phyloP scores from a whole-genome alignment of 1,140 invertebrate genomes.

The Trichonephila inaurata region DNA sequence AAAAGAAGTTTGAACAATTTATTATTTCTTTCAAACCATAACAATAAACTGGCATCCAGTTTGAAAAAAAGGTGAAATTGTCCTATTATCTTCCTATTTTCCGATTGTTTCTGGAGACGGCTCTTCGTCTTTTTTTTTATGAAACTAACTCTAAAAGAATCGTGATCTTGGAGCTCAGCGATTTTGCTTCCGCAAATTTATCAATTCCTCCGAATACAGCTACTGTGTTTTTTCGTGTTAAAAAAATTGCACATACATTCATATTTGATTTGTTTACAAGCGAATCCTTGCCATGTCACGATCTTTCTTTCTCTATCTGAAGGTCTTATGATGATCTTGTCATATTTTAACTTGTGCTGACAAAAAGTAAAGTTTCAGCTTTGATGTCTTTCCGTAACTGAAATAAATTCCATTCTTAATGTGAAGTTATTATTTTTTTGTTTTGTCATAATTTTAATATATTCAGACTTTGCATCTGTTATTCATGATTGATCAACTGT shows the following conservation, averaged over 20 bases:
- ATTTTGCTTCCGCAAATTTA: neutral
- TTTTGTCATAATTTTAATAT: no score
- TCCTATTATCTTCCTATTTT: neutral
- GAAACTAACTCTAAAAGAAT: neutral
- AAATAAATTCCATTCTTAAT: no score
- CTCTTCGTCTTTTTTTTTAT: neutral
- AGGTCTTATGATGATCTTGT: neutral
- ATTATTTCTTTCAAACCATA: no score
- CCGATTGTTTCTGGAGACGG: neutral
- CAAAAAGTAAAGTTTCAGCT: no score
- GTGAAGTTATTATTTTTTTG: no score
- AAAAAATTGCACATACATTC: neutral
- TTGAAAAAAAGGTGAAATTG: neutral
- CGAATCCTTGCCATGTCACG: conserved; percentile 7
- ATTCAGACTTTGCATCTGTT: no score
- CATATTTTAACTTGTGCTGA: neutral
- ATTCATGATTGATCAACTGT: no score
- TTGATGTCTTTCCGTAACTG: no score
- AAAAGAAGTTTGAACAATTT: no score
- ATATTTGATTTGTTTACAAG: conserved; percentile 21
- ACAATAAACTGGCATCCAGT: no score
- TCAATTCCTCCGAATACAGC: neutral
- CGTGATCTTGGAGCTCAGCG: neutral
- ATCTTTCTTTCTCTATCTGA: neutral
- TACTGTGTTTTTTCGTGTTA: conserved; percentile 17